Conservation (phyloP, 2,888 invertebrate genomes). For the Euspilapteryx auroguttella region DNA sequence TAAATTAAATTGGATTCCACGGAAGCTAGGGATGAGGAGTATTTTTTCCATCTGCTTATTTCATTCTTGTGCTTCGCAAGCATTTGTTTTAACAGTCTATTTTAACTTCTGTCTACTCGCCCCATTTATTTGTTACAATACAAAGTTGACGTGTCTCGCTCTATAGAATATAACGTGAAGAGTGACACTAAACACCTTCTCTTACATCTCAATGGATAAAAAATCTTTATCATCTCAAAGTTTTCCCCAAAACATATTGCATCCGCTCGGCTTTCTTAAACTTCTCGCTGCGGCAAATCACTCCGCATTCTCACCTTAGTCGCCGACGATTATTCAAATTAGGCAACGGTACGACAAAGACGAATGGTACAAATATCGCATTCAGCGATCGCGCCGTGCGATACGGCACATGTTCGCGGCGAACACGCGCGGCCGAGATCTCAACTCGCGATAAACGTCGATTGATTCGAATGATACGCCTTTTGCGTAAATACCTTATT, state of each 20-base stretch:
- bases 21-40: slow-evolving; percentile 51
- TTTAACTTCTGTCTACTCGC: too few species aligned
- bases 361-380: slow-evolving; percentile 58
- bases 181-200: too few species aligned
- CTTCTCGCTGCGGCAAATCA: slow-evolving; percentile 33
- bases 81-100: slow-evolving; percentile 59
- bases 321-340: slow-evolving; percentile 53
- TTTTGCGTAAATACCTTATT: slow-evolving; percentile 52
- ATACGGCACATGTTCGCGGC: slow-evolving; percentile 40
- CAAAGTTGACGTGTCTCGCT: too few species aligned
- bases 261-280: too few species aligned
- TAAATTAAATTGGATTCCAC: slow-evolving; percentile 62
- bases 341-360: slow-evolving; percentile 57
- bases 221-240: too few species aligned
- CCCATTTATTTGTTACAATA: too few species aligned
- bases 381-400: slow-evolving; percentile 36
- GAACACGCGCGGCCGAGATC: slow-evolving; percentile 55
- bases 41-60: slow-evolving; percentile 50
- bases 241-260: too few species aligned
- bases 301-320: slow-evolving; percentile 45
- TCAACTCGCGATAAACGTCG: slow-evolving; percentile 41
- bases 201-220: too few species aligned
- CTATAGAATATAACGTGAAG: too few species aligned
- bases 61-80: slow-evolving; percentile 37
- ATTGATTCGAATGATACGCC: slow-evolving; percentile 52